Conservation (phyloP, 2,797 vertebrate genomes). For the Paratrypauchen microcephalus region DNA sequence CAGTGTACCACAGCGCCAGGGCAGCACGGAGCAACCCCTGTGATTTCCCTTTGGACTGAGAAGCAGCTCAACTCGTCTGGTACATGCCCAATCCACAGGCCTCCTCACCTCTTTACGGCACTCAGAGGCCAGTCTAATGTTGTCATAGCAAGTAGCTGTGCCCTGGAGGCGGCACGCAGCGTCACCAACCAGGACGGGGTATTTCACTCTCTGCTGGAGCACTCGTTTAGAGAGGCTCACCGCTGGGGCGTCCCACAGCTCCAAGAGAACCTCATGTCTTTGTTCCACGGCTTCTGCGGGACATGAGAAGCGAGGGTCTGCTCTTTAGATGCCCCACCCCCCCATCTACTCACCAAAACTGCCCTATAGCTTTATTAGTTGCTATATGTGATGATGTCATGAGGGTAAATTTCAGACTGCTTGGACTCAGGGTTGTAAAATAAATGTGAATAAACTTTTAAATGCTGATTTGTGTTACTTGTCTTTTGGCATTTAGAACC, state of each 20-base stretch:
- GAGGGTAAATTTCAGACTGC: no score
- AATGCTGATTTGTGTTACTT: background rate
- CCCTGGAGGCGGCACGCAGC: slow-evolving; percentile 37
- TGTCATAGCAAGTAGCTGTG: slow-evolving; percentile 18
- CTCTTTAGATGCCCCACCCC: slow-evolving; percentile 47
- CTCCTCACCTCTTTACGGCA: slow-evolving; percentile 15
- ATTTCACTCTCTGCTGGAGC: slow-evolving; percentile 31
- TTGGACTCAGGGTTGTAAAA: background rate
- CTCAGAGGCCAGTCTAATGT: slow-evolving; percentile 35
- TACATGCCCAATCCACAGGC: slow-evolving; percentile 21
- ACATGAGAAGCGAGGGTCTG: slow-evolving; percentile 47
- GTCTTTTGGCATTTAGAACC: background rate
- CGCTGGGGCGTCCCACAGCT: slow-evolving; percentile 42
- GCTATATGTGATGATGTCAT: background rate
- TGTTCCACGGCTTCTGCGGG: slow-evolving; percentile 47
- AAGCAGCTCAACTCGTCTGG: slow-evolving; percentile 13
- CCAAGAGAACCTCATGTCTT: slow-evolving; percentile 37
- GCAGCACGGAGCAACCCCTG: slow-evolving; percentile 74
- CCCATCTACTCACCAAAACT: slow-evolving; percentile 45
- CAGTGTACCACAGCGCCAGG: slow-evolving; percentile 73
- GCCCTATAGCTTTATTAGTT: slow-evolving; percentile 18
- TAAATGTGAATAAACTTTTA: background rate
- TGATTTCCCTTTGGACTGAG: slow-evolving; percentile 79
- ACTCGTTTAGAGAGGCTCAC: slow-evolving; percentile 41
- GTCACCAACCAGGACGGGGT: slow-evolving; percentile 41